Conservation (phyloP, 1,140 invertebrate species). For the Drosophila punjabiensis region DNA sequence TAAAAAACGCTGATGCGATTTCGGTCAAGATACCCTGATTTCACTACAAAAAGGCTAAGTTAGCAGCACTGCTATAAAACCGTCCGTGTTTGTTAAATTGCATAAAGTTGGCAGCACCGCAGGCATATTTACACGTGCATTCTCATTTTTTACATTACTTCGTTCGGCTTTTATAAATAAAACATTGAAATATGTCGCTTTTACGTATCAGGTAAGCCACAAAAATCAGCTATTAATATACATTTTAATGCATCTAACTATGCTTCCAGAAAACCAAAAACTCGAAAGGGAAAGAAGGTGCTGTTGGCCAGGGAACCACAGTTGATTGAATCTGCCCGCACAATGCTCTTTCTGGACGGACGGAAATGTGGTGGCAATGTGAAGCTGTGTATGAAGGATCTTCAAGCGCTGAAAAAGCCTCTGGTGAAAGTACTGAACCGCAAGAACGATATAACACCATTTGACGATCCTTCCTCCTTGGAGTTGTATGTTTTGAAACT, state of each 20-base stretch:
- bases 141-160: conserved; percentile 14
- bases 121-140: conserved; percentile 63
- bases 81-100: no score
- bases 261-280: conserved; percentile 91
- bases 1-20: no score
- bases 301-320: conserved; percentile 94
- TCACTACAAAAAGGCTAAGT: no score
- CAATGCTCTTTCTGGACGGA: conserved; percentile 94
- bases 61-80: no score
- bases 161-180: conserved; percentile 10
- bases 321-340: conserved; percentile 95
- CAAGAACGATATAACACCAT: conserved; percentile 94
- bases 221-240: not conserved
- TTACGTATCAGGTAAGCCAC: conserved; percentile 71
- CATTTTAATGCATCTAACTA: not conserved
- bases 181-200: conserved; percentile 67
- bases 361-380: conserved; percentile 92
- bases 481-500: conserved; percentile 88
- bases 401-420: conserved; percentile 95
- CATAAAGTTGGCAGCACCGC: conserved; percentile 18
- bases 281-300: conserved; percentile 94
- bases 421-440: conserved; percentile 91
- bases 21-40: no score
- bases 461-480: conserved; percentile 93
- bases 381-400: conserved; percentile 93